phyloP scores from a whole-genome alignment of 1,140 invertebrate species.

The Trichogramma pretiosum region DNA sequence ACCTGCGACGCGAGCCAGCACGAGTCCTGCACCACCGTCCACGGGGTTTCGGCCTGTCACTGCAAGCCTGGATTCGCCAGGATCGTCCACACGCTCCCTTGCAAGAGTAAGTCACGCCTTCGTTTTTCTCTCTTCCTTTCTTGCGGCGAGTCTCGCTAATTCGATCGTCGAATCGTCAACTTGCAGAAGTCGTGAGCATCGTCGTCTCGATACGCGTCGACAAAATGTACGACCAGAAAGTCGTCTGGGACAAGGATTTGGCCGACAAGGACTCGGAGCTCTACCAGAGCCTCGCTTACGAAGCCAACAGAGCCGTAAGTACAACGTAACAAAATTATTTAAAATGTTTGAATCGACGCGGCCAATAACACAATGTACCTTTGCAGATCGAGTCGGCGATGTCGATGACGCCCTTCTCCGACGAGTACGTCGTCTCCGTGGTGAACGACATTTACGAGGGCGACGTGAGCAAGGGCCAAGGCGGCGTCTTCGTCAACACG shows the following conservation, averaged over 20 bases:
- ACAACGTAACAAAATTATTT: not conserved
- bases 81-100: constrained; percentile 66
- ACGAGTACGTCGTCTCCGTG: constrained; percentile 70
- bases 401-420: constrained; percentile 80
- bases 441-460: constrained; percentile 76
- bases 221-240: constrained; percentile 66
- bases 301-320: constrained; percentile 74
- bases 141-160: too few species aligned
- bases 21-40: constrained; percentile 79
- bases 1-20: constrained; percentile 81
- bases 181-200: constrained; percentile 59
- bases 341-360: not conserved
- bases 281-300: constrained; percentile 73
- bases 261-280: constrained; percentile 67
- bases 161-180: too few species aligned
- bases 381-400: constrained; percentile 75
- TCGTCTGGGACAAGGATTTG: constrained; percentile 68
- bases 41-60: constrained; percentile 83
- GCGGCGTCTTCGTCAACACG: constrained; percentile 72
- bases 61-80: constrained; percentile 79
- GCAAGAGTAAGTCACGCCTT: constrained; percentile 52
- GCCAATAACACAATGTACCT: not conserved
- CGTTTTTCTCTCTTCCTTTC: not conserved
- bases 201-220: constrained; percentile 74
- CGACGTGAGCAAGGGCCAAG: constrained; percentile 55